These are phyloP conservation scores for Taxidea taxus DNA, from an alignment of 2,113 vertebrate species.

Conservation along the genomic window DNA sequence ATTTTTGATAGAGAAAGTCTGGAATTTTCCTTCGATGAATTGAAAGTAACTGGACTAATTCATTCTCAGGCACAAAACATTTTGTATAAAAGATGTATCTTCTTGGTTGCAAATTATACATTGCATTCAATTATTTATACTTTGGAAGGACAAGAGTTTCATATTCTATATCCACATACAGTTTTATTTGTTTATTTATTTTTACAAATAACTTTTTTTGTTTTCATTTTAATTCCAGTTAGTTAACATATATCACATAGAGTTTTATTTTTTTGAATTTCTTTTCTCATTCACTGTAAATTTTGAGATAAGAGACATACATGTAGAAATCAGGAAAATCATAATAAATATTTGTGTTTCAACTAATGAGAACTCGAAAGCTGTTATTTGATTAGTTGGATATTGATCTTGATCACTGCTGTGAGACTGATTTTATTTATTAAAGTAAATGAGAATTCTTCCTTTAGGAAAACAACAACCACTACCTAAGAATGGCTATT, in stretches of 20 bases:
- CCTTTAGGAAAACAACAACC: neutral
- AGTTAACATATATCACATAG: neutral
- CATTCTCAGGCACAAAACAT: constrained; percentile 8
- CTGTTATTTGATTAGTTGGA: constrained; percentile 1
- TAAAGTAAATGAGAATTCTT: constrained; percentile 21
- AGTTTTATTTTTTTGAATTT: neutral
- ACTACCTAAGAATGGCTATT: neutral
- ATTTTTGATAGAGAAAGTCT: constrained; percentile 15
- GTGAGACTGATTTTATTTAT: constrained; percentile 37
- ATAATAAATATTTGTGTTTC: neutral
- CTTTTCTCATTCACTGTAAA: neutral
- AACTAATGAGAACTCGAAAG: neutral
- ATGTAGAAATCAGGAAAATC: neutral
- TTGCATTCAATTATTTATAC: constrained; percentile 54
- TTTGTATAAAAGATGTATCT: constrained; percentile 7
- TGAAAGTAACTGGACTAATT: constrained; percentile 37
- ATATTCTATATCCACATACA: neutral
- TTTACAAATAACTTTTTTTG: neutral
- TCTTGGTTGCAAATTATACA: constrained; percentile 55
- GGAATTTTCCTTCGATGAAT: constrained; percentile 13
- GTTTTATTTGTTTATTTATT: neutral
- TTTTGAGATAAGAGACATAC: neutral
- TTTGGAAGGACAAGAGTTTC: neutral
- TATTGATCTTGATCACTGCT: neutral
- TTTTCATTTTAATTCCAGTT: neutral